A percentile compares a stretch with the other conserved stretches of the same genome.
phyloP scores from a whole-genome alignment of 2,113 vertebrate genomes.

The Carettochelys insculpta region DNA sequence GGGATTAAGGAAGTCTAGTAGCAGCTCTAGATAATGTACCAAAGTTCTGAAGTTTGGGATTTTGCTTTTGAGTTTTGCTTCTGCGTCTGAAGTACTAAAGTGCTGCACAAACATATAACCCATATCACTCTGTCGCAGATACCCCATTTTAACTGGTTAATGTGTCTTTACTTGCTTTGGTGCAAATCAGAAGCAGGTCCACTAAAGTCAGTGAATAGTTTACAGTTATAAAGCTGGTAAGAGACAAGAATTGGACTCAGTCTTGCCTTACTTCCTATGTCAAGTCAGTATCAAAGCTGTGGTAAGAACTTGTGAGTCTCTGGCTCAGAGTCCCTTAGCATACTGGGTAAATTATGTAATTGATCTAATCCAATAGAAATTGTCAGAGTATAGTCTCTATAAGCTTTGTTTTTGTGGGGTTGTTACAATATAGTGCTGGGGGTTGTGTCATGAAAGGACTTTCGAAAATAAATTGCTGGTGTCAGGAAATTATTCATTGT shows the following conservation, averaged over 20 bases:
- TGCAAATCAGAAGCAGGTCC: background rate
- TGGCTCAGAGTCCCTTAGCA: background rate
- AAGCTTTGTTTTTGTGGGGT: background rate
- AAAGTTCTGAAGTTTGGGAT: background rate
- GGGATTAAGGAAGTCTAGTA: background rate
- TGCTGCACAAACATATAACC: fast-evolving
- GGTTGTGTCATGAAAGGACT: background rate
- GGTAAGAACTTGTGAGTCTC: background rate
- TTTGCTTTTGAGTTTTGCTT: background rate
- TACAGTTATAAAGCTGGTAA: background rate
- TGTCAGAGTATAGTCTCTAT: background rate
- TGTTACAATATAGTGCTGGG: background rate
- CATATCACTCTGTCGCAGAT: background rate
- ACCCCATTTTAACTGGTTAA: background rate
- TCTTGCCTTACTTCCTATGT: background rate
- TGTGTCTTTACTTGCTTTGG: background rate
- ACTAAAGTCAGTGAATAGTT: background rate
- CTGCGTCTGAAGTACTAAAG: background rate
- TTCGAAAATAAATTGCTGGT: background rate
- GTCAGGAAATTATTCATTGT: too few relatives aligned
- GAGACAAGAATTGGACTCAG: background rate
- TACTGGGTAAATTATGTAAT: background rate
- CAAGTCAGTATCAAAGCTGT: background rate
- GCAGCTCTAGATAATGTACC: background rate
- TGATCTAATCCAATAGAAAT: background rate